These are phyloP conservation scores for Conus canariensis DNA, from an alignment of 2,888 invertebrate species.

Conservation along the genomic window DNA sequence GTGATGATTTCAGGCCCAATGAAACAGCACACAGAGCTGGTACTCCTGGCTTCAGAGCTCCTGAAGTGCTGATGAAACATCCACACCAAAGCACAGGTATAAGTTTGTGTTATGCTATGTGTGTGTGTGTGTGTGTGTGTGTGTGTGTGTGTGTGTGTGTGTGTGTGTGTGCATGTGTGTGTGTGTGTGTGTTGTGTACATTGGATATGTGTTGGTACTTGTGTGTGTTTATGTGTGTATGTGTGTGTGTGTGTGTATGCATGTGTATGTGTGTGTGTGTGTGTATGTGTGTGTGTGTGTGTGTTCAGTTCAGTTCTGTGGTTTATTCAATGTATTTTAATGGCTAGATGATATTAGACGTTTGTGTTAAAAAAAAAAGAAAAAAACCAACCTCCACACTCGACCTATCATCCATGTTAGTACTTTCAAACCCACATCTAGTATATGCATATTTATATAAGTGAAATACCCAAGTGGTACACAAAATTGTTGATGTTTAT, in stretches of 20 bases:
- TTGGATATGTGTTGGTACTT: too few species aligned
- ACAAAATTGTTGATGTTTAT: too few species aligned
- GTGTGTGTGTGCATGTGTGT: background rate
- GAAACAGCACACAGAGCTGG: conserved; percentile 79
- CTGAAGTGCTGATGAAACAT: conserved; percentile 82
- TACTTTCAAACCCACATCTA: too few species aligned
- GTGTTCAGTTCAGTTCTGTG: background rate
- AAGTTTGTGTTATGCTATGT: background rate
- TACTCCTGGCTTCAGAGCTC: conserved; percentile 93
- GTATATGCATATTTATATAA: too few species aligned
- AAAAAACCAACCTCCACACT: too few species aligned
- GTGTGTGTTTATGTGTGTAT: background rate
- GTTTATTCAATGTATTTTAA: too few species aligned
- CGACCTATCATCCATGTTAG: too few species aligned
- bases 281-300: background rate
- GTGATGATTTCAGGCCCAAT: background rate
- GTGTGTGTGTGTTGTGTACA: background rate
- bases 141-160: background rate
- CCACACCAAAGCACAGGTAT: conserved; percentile 84
- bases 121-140: background rate
- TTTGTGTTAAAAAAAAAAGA: too few species aligned
- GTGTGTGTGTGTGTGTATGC: conserved; percentile 23
- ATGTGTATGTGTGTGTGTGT: background rate
- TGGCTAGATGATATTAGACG: too few species aligned
- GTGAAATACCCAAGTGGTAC: too few species aligned